Evolutionary conservation across 2,113 vertebrate species (phyloP), one percentile per base, ranked within the genome.

Genomic region (Hypanus sabinus): DNA sequence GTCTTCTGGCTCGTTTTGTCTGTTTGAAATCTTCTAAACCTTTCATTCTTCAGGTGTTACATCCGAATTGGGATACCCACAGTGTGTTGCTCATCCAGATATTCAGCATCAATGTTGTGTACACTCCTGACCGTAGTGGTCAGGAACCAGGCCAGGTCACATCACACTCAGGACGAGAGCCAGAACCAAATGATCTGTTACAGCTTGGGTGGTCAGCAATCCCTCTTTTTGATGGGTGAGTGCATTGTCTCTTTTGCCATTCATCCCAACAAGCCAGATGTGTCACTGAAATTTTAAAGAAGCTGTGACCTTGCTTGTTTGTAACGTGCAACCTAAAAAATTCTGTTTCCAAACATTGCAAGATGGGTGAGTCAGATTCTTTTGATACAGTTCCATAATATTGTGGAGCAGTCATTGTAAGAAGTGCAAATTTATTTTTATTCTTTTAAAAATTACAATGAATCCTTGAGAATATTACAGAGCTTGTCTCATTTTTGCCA

Each of bases 141-240:
- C 62, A 94, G 24, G 93, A 94, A 30, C 36, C 80, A 3, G 94
- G 94, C 5, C 57, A 92, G 65, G 94, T 95, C 38, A 88, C 87
- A 87, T 57, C 90, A 11, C 62, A 11, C 33, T 46, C 94, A 94
- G 94, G 81, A 24, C 60, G 93, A 65, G 90, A 90, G 5, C 46
- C 94, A 57, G n/a, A 94, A 22, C 94, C 95, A 22, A 80, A 94
- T 27, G 70, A n/a, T 12, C 83, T 94, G 22, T 93, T 94, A 46
- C 73, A 87, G 33, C 57, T 95, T 75, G 94, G 94, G 16, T 95
- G 95, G 94, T 93, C 94, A 20, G 93, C 93, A 68, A 85, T 95
- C 30, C 94, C 94, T 0, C 57, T 95, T 20, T 95, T 95, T 93
- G 60, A 95, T 62, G 94, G 95, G 95, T 95, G 94, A 93, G 85